Evolutionary conservation across 2,113 vertebrate species (phyloP).

Genomic region (Oryzias javanicus): DNA sequence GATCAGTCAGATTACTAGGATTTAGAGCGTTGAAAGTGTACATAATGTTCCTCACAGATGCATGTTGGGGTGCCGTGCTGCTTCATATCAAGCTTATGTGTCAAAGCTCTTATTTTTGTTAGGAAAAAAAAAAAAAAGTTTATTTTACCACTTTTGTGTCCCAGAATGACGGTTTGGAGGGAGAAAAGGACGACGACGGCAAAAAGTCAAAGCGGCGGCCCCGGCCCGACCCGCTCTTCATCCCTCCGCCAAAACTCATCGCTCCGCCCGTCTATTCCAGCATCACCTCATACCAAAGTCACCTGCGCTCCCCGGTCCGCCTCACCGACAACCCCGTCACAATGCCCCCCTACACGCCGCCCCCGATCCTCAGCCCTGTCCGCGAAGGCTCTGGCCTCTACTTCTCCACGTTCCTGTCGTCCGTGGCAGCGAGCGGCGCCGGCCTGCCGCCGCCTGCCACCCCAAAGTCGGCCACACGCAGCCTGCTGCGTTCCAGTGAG

Average conservation of each 20-base stretch:
- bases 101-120: background rate
- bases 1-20: constrained; percentile 64
- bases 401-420: constrained; percentile 93
- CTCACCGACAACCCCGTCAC: constrained; percentile 87
- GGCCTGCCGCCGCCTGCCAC: constrained; percentile 86
- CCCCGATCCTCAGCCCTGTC: constrained; percentile 96
- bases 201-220: constrained; percentile 94
- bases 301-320: constrained; percentile 92
- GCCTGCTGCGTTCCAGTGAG: constrained; percentile 94
- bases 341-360: constrained; percentile 94
- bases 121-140: background rate
- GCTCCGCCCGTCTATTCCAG: constrained; percentile 89
- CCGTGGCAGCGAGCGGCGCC: constrained; percentile 69
- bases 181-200: constrained; percentile 79
- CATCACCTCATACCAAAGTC: constrained; percentile 95
- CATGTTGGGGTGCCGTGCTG: background rate
- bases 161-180: constrained; percentile 73
- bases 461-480: constrained; percentile 92
- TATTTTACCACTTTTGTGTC: background rate
- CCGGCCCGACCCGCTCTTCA: constrained; percentile 94
- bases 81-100: background rate
- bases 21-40: constrained; percentile 41
- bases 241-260: constrained; percentile 97
- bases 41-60: constrained; percentile 25
- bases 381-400: constrained; percentile 96